These are phyloP conservation scores for Pseudolycoriella hygida DNA, from an alignment of 2,888 invertebrate species.

Conservation along the genomic window DNA sequence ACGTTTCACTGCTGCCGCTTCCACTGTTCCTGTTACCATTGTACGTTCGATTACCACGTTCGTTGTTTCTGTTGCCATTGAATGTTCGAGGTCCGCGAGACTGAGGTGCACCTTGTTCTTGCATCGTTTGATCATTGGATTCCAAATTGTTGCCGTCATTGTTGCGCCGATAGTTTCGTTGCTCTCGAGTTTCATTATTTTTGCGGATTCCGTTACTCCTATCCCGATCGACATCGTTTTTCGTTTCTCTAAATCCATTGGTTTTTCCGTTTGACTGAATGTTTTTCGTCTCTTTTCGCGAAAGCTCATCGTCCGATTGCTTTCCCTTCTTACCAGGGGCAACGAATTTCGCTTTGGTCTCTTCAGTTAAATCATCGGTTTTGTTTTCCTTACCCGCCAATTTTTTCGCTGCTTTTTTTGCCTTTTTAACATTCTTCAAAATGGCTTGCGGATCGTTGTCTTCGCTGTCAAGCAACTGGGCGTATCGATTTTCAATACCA, in stretches of 20 bases:
- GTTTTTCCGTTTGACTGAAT: not conserved
- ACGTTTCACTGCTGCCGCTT: constrained; percentile 19
- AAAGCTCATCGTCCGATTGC: constrained; percentile 25
- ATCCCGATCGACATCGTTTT: constrained; percentile 1
- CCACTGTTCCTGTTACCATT: constrained; percentile 12
- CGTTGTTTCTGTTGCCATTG: too few relatives aligned
- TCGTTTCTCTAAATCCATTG: constrained; percentile 15
- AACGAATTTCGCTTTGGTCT: constrained; percentile 30
- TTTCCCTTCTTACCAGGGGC: constrained; percentile 38
- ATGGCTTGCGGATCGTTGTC: constrained; percentile 14
- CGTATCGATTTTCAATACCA: constrained; percentile 73
- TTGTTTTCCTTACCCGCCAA: constrained; percentile 19
- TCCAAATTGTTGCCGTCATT: constrained; percentile 28
- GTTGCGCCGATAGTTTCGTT: constrained; percentile 49
- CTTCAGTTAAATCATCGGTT: constrained; percentile 25
- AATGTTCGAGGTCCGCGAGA: constrained; percentile 13
- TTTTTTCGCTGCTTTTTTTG: constrained; percentile 57
- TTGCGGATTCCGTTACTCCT: not conserved
- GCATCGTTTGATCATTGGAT: constrained; percentile 13
- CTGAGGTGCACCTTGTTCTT: constrained; percentile 23
- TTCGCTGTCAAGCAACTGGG: constrained; percentile 61
- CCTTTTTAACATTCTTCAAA: constrained; percentile 1
- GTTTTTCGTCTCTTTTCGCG: constrained; percentile 16
- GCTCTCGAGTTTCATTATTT: constrained; percentile 34
- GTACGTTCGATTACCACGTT: too few relatives aligned